phyloP scores from a whole-genome alignment of 2,888 invertebrate genomes.

The Thera britannica region DNA sequence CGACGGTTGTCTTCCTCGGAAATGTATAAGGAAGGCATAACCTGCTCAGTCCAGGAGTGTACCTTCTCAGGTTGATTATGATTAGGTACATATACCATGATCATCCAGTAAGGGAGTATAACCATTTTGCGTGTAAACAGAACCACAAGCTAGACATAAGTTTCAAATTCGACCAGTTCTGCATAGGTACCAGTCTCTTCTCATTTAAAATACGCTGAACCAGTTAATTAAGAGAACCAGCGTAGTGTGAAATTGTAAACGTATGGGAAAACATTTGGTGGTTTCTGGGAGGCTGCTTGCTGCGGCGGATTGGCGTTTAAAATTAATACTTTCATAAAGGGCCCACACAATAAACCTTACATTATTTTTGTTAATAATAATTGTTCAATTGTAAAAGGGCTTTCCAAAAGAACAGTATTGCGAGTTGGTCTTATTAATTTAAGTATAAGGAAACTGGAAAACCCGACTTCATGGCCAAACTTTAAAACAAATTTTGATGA shows the following conservation, averaged over 20 bases:
- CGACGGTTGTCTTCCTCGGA: too few relatives aligned
- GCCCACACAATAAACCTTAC: neutral
- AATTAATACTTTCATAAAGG: conserved; percentile 41
- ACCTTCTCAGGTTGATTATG: neutral
- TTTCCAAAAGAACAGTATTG: too few relatives aligned
- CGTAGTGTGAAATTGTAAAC: conserved; percentile 76
- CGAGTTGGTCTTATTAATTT: too few relatives aligned
- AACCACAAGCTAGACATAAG: conserved; percentile 53
- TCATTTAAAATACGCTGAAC: conserved; percentile 74
- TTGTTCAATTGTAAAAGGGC: neutral
- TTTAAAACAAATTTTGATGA: too few relatives aligned
- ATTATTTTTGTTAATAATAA: neutral
- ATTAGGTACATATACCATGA: conserved; percentile 20
- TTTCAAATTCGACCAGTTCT: conserved; percentile 57
- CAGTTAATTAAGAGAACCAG: conserved; percentile 72
- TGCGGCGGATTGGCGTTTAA: conserved; percentile 49
- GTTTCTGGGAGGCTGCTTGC: conserved; percentile 52
- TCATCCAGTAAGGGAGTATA: conserved; percentile 43
- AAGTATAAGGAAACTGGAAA: too few relatives aligned
- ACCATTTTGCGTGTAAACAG: conserved; percentile 53
- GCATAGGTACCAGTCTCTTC: conserved; percentile 51
- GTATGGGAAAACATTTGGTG: conserved; percentile 71
- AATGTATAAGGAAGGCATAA: too few relatives aligned
- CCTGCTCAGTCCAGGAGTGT: too few relatives aligned
- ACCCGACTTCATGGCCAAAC: too few relatives aligned